Base-by-base conservation (phyloP, 2,797 vertebrate genomes). In the Bovichtus diacanthus region DNA sequence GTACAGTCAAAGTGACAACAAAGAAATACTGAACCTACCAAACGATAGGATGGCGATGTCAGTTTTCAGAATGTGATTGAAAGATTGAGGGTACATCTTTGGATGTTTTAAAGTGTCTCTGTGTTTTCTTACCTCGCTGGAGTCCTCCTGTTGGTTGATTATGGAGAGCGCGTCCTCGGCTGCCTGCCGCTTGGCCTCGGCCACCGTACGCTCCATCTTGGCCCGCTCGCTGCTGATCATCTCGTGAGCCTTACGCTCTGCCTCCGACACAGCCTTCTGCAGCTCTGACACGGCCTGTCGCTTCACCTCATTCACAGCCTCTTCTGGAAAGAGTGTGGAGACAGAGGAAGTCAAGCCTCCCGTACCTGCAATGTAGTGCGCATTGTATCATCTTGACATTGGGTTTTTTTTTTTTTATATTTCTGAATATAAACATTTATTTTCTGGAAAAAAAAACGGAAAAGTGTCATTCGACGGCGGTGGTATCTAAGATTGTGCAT, bases 261-360 rank as follows among this genome's bases (percentile, higher is more conserved):
- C 98, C 88, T 99, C 98, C 0, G 98, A 96, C 80, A 99, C 98
- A 0, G 98, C 98, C 76, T 99, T 99, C 93, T 99, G 98, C 69
- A 99, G 96, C 94, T 99, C 98, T 0, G 97, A 97, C 97, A 99
- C 97, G 69, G 98, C 98, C 95, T 99, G 98, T 1, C 97, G 95
- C 94, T 99, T 99, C 91, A 99, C 98, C 91, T 99, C 98, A 63
- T 99, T 99, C 93, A 99, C 98, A 0, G 98, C 98, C 95, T 99
- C 98, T 93, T 99, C 98, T 99, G 90, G 84, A 92, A 84, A 88
- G 87, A 90, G 78, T 82, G 83, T 78, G 81, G 75, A 83, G 23
- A 90, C 83, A 89, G 85, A 90, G 80, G 84, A 82, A 79, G 79
- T 93, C 90, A 92, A 83, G 54, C 81, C 87, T 80, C 78, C 82